phyloP scores from a whole-genome alignment of 2,113 vertebrate genomes.

The Ranitomeya imitator region DNA sequence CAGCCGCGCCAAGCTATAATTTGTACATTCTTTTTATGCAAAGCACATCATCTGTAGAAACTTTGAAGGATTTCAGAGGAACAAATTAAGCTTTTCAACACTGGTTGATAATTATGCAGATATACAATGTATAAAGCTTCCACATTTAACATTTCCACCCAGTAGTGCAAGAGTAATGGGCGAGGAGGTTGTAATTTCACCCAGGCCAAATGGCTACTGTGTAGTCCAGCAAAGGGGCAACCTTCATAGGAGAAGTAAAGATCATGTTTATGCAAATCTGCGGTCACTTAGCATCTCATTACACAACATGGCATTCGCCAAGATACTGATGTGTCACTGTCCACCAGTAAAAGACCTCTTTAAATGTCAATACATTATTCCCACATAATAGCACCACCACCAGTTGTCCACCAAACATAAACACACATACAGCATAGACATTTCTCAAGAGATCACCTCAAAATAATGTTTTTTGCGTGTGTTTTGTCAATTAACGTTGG shows the following conservation, averaged over 20 bases:
- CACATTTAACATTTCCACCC: background rate
- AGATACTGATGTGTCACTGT: too few relatives aligned
- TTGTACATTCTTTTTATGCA: conserved; percentile 16
- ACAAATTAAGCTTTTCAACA: background rate
- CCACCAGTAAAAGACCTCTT: too few relatives aligned
- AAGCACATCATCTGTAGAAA: conserved; percentile 9
- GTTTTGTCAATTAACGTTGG: too few relatives aligned
- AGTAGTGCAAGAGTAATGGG: background rate
- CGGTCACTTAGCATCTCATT: background rate
- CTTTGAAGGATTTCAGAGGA: background rate
- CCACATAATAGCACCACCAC: too few relatives aligned
- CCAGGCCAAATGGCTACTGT: background rate
- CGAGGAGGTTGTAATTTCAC: background rate
- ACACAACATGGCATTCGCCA: too few relatives aligned
- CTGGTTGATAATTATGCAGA: conserved; percentile 1
- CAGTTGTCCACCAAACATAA: too few relatives aligned
- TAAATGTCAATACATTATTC: too few relatives aligned
- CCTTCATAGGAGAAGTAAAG: background rate
- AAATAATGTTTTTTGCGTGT: too few relatives aligned
- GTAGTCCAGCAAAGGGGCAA: background rate
- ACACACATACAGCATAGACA: too few relatives aligned
- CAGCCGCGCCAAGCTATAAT: background rate
- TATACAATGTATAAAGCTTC: background rate
- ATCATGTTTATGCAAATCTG: background rate
- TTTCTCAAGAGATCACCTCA: too few relatives aligned